Percentiles rank a stretch among this genome's conserved stretches.
phyloP scores from a whole-genome alignment of 2,113 vertebrate genomes.

The Engystomops pustulosus region DNA sequence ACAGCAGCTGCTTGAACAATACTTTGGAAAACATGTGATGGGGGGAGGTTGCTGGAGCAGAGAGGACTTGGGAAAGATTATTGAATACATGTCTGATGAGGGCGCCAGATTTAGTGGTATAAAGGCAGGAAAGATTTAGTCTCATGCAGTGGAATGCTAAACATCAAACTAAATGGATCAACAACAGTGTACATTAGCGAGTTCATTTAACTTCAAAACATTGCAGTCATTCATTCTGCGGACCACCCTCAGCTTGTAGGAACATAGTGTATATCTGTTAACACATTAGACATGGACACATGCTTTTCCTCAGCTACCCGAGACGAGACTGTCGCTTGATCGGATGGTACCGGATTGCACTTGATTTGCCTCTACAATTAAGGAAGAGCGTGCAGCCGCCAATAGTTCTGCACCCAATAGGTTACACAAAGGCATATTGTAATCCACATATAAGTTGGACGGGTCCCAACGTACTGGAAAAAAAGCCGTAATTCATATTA shows the following conservation, averaged over 20 bases:
- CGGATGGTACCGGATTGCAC: slow-evolving; percentile 64
- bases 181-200: slow-evolving; percentile 78
- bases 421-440: slow-evolving; percentile 57
- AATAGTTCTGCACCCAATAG: slow-evolving; percentile 33
- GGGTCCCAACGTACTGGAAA: slow-evolving; percentile 26
- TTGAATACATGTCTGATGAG: slow-evolving; percentile 69
- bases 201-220: slow-evolving; percentile 77
- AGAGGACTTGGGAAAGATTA: slow-evolving; percentile 67
- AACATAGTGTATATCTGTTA: slow-evolving; percentile 69
- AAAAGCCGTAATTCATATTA: slow-evolving; percentile 52
- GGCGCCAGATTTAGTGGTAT: slow-evolving; percentile 77
- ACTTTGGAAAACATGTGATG: slow-evolving; percentile 12
- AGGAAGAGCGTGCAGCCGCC: slow-evolving; percentile 1
- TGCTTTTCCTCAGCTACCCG: slow-evolving; percentile 68
- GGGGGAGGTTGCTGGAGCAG: slow-evolving; percentile 57
- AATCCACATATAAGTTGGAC: slow-evolving; percentile 42
- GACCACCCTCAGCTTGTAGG: slow-evolving; percentile 80
- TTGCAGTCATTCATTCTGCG: slow-evolving; percentile 77
- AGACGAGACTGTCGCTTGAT: slow-evolving; percentile 69
- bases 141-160: slow-evolving; percentile 79
- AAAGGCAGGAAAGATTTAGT: slow-evolving; percentile 77
- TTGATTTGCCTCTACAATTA: slow-evolving; percentile 25
- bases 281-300: slow-evolving; percentile 68
- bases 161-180: slow-evolving; percentile 74
- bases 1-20: slow-evolving; percentile 40